Evolutionary conservation across 2,888 invertebrate species (phyloP), one percentile per base, ranked within the genome.

Genomic region (Ommatoiulus sabulosus): DNA sequence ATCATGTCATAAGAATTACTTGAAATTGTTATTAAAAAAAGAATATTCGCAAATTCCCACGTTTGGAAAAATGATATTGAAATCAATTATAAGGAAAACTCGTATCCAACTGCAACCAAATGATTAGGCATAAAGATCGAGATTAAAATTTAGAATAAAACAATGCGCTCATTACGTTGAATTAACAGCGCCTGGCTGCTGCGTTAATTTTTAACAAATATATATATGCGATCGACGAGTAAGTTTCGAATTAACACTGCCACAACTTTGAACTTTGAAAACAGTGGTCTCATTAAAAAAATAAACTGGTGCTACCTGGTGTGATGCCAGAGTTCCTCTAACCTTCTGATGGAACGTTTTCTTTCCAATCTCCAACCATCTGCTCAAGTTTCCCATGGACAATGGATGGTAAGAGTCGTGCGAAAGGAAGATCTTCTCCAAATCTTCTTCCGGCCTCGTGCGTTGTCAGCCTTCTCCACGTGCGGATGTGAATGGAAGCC

Each of bases 281-380:
- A 72, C 72, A 72, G 72, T 24, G 72, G 72, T 72, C 24, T 72
- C 72, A 24, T 72, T 72, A 72, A 72, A 72, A 72, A 72, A 72
- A 72, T 72, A 72, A 72, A 72, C 72, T 72, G 72, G 72, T 72
- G 72, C 72, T 24, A 72, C 72, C 72, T 72, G 72, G 72, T 72
- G 72, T 72, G 72, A 72, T 72, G 72, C 72, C 72, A 72, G 72
- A 72, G 72, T 72, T 72, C 24, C 72, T 72, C 20, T 72, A 72
- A 72, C 72, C 72, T 72, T 72, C 24, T 8, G 72, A 24, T 20
- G n/a, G n/a, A 24, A 7, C 72, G 72, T 72, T 72, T 72, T 72
- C 72, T 72, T 72, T 72, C 72, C 72, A 72, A 72, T 72, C 72
- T 72, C 72, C 72, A 72, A 72, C 72, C 72, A 72, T 20, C 72